These are phyloP conservation scores for Drosophila mulleri DNA, from an alignment of 2,888 invertebrate species.

Conservation along the genomic window DNA sequence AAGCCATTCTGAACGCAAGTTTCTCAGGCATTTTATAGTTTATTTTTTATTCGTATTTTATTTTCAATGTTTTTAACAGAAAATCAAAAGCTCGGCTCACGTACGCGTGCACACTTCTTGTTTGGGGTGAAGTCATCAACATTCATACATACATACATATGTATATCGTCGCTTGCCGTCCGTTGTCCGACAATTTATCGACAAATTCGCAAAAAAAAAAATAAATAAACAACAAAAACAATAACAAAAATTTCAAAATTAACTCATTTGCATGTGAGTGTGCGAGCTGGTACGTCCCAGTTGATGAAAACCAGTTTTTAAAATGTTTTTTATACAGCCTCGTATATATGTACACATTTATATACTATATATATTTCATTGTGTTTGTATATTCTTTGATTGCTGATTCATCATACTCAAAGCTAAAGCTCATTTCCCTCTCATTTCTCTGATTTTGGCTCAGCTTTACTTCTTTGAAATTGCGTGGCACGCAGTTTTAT, in stretches of 20 bases:
- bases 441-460: constrained; percentile 34
- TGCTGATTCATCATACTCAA: constrained; percentile 51
- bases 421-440: constrained; percentile 64
- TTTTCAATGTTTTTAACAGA: constrained; percentile 25
- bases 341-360: not conserved
- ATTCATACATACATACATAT: too few relatives aligned
- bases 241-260: constrained; percentile 65
- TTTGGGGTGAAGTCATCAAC: constrained; percentile 69
- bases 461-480: constrained; percentile 36
- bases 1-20: constrained; percentile 14
- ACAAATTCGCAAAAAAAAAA: constrained; percentile 52
- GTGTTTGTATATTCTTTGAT: constrained; percentile 31
- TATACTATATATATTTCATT: not conserved
- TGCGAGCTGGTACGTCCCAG: constrained; percentile 44
- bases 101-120: constrained; percentile 23
- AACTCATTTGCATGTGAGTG: constrained; percentile 72
- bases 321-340: constrained; percentile 26
- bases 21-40: constrained; percentile 7
- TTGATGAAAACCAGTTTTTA: constrained; percentile 66
- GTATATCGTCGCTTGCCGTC: constrained; percentile 25
- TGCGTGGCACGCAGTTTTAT: constrained; percentile 35
- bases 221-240: too few relatives aligned
- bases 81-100: constrained; percentile 51
- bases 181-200: constrained; percentile 57
- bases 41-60: constrained; percentile 3